Base-by-base conservation (phyloP, 2,113 vertebrate genomes). In the Ammodytes marinus region DNA sequence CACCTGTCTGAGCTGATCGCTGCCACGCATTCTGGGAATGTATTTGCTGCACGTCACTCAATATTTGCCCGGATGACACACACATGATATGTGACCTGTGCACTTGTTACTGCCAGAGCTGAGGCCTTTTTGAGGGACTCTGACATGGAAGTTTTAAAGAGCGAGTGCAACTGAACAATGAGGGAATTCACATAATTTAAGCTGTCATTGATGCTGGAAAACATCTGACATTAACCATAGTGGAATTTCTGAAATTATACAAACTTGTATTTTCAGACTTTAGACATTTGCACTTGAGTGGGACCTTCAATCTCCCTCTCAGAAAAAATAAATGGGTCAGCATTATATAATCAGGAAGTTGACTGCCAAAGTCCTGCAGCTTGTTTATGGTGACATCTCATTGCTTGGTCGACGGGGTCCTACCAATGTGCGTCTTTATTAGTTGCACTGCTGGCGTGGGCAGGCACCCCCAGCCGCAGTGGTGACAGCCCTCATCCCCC, bases 361-460 rank as follows among this genome's bases (percentile, higher is more conserved):
- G 70, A 88, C 85, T 94, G 93, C 93, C 93, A 94, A 89, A 13
- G 53, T 94, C 93, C 92, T 93, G 94, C 87, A 93, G 93, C 90
- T 93, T 95, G 93, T 93, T 95, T 93, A 91, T 79, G 80, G 86
- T 93, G 92, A 94, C 88, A 91, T 94, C 88, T 92, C 83, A 91
- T 88, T 94, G 91, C 87, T 88, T 85, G 87, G 87, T 89, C 80
- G 86, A 79, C 78, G 19, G 86, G 90, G 87, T 92, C 89, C 89
- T 91, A 88, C 89, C 91, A 89, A 79, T 86, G 68, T 92, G 86
- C 15, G 78, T 94, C 94, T 94, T 94, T 91, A 94, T 95, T 93
- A 93, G 90, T 88, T 76, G 81, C 89, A 69, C 77, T 86, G 81
- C 80, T 91, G 91, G 85, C 61, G 65, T 85, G 80, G 79, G 80